These are phyloP conservation scores for Chelon labrosus DNA, from an alignment of 2,797 vertebrate species.

Conservation along the genomic window DNA sequence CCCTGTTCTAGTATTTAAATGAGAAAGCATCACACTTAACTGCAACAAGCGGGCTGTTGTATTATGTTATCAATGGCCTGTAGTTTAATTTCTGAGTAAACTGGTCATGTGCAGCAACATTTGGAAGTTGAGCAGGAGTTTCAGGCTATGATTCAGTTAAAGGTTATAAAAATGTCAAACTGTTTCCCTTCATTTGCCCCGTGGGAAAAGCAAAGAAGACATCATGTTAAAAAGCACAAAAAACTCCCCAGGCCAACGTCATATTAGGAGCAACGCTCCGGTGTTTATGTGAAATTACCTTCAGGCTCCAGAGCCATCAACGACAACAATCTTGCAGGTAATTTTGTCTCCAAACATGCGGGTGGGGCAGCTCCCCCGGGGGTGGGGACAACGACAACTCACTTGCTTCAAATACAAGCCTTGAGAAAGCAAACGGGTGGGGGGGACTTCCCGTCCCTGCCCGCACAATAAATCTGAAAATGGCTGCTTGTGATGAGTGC, in stretches of 20 bases:
- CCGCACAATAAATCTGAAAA: conserved; percentile 26
- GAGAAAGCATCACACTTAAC: too few relatives aligned
- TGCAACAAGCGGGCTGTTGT: too few relatives aligned
- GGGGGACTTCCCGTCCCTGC: conserved; percentile 23
- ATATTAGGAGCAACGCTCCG: neutral
- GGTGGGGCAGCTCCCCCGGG: conserved; percentile 9
- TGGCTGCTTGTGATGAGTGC: conserved; percentile 10
- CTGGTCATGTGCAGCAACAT: neutral
- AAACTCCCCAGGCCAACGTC: neutral
- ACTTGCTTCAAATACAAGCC: conserved; percentile 6
- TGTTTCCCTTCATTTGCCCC: neutral
- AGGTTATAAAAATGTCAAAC: conserved; percentile 23
- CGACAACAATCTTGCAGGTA: conserved; percentile 15
- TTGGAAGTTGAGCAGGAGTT: neutral
- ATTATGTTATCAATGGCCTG: too few relatives aligned
- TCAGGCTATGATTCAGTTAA: neutral
- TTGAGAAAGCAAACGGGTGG: conserved; percentile 14
- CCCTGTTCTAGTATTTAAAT: too few relatives aligned
- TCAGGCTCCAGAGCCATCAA: conserved; percentile 9
- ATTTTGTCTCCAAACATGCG: neutral
- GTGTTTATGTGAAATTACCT: neutral
- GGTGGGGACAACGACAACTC: neutral
- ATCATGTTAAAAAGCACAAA: neutral
- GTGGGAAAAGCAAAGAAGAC: neutral
- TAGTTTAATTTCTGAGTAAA: neutral